These are phyloP conservation scores for Synanceia verrucosa DNA, from an alignment of 2,797 vertebrate genomes.

Conservation along the genomic window DNA sequence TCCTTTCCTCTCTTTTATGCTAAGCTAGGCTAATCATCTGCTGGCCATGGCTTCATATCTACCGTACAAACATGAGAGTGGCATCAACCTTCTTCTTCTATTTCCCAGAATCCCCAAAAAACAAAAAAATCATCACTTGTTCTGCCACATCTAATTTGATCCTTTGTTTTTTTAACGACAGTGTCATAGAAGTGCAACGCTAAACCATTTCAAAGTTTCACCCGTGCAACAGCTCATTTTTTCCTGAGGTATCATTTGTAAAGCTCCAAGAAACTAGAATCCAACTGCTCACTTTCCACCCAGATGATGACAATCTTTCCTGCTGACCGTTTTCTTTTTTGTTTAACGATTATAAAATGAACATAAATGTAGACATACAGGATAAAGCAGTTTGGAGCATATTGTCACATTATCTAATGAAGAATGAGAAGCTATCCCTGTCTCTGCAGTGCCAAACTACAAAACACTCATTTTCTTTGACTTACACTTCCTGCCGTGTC, in stretches of 20 bases:
- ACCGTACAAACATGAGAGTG: no score
- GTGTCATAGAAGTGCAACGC: not conserved
- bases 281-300: not conserved
- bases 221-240: not conserved
- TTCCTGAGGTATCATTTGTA: not conserved
- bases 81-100: no score
- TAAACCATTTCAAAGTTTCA: not conserved
- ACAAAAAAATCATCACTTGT: no score
- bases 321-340: not conserved
- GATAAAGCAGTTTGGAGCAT: not conserved
- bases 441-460: not conserved
- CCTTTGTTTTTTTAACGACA: not conserved
- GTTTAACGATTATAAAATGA: not conserved
- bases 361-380: not conserved
- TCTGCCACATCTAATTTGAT: not conserved
- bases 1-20: no score
- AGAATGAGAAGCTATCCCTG: conserved; percentile 2
- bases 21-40: no score
- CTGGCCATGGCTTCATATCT: no score
- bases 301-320: not conserved
- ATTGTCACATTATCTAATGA: conserved; percentile 9
- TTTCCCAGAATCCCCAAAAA: no score
- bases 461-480: not conserved
- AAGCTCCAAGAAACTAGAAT: not conserved
- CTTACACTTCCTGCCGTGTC: conserved; percentile 24